Base-by-base conservation (phyloP, 2,113 vertebrate species). In the Canis aureus region DNA sequence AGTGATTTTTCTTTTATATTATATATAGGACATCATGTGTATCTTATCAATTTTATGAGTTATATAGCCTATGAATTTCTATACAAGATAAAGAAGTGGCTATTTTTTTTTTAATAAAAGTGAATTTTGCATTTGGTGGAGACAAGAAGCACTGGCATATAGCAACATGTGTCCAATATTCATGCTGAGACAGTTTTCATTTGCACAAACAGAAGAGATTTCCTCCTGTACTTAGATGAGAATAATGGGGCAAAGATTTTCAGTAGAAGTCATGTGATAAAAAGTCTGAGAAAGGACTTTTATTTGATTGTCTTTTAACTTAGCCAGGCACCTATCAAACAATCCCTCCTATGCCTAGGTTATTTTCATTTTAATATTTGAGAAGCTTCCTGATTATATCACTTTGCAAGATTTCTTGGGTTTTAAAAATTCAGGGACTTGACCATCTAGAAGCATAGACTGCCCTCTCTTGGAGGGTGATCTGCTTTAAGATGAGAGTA, bases 401-500 rank as follows among this genome's bases (percentile, higher is more conserved):
- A 62, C 51, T 76, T 69, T 78, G 71, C 69, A 67, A 57, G 62
- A 88, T 95, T 78, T 19, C 19, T 51, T 25, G 22, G 35, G 17
- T 53, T 27, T 95, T 94, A 11, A 84, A 80, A 59, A 29, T 20
- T 78, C 32, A 93, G 85, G 67, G 10, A 27, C 25, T 29, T 71
- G 80, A 43, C 19, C 20, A 95, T 94, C 23, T 79, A 83, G 67
- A 95, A 92, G 90, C 38, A 43, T 38, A 95, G 95, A 67, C 87
- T 94, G 76, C 91, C 83, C 92, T 81, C 92, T 97, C 92, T 96
- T 96, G 90, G 95, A 97, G 55, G 93, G 66, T 71, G 78, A 35
- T 62, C 92, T 96, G 32, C 78, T 76, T 53, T 62, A 91, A 89
- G 38, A 89, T 1, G 10, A 64, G 13, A 19, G 1, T 69, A 25